Evolutionary conservation across 2,113 vertebrate genomes (phyloP).

Genomic region (Cromileptes altivelis): DNA sequence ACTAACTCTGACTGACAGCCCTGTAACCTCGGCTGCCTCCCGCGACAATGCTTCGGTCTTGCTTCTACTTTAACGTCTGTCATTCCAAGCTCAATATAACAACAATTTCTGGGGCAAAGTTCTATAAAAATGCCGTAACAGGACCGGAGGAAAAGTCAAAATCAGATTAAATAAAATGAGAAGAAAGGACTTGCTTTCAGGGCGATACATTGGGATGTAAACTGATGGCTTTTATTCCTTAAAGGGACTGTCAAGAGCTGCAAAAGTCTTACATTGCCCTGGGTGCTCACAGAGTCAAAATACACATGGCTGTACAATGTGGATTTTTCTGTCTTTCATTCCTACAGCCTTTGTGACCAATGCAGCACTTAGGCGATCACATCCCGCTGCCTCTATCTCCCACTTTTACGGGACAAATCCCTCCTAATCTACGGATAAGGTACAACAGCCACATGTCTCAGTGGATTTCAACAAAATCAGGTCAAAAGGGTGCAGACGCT

Average conservation of each 20-base stretch:
- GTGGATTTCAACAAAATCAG: constrained; percentile 66
- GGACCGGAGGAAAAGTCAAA: constrained; percentile 27
- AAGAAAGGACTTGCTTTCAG: constrained; percentile 26
- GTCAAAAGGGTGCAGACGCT: constrained; percentile 62
- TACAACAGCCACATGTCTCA: constrained; percentile 53
- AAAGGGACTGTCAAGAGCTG: constrained; percentile 36
- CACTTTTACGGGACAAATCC: constrained; percentile 62
- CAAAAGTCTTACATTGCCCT: constrained; percentile 31
- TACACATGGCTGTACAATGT: constrained; percentile 14
- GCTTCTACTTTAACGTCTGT: constrained; percentile 64
- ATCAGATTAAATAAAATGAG: constrained; percentile 28
- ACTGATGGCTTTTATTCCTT: constrained; percentile 35
- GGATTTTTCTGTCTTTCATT: constrained; percentile 25
- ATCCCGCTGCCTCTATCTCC: constrained; percentile 36
- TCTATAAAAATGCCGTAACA: constrained; percentile 31
- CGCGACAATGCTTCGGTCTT: constrained; percentile 60
- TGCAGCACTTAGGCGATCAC: constrained; percentile 36
- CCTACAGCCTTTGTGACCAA: constrained; percentile 16
- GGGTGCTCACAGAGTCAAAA: constrained; percentile 24
- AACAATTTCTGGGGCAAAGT: constrained; percentile 40
- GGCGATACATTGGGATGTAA: constrained; percentile 7
- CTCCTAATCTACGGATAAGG: constrained; percentile 72
- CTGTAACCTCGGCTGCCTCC: constrained; percentile 65
- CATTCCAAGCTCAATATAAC: constrained; percentile 53
- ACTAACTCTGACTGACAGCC: constrained; percentile 76